Percentiles rank a stretch among this genome's conserved stretches.
Evolutionary conservation across 1,140 invertebrate species (phyloP).

Genomic region (Melitaea cinxia): DNA sequence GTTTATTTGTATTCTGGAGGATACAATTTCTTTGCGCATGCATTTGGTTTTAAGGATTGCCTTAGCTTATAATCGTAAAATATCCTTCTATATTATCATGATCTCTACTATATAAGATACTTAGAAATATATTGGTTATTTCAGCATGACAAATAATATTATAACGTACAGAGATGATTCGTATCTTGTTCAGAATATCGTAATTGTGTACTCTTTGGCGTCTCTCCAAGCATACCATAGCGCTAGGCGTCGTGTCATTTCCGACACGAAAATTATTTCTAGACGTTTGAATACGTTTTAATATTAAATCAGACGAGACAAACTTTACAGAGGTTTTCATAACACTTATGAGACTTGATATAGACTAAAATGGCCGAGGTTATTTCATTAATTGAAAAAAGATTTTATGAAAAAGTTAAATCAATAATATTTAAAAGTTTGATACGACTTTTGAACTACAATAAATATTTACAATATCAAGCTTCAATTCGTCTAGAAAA

Average conservation of each 20-base stretch:
- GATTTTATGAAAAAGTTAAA: not conserved
- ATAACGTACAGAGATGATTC: conserved; percentile 1
- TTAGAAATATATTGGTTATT: not conserved
- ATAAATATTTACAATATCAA: too few relatives aligned
- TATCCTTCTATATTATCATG: too few relatives aligned
- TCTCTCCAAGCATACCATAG: conserved; percentile 31
- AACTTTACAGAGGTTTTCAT: not conserved
- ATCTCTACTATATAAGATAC: too few relatives aligned
- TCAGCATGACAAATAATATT: not conserved
- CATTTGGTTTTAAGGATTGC: too few relatives aligned
- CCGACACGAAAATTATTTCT: conserved; percentile 34
- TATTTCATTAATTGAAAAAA: too few relatives aligned
- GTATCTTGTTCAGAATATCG: conserved; percentile 25
- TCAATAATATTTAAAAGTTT: not conserved
- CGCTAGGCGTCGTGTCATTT: conserved; percentile 26
- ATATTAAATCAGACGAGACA: not conserved
- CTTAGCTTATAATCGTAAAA: too few relatives aligned
- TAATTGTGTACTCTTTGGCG: conserved; percentile 31
- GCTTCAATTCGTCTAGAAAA: too few relatives aligned
- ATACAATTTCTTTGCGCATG: too few relatives aligned
- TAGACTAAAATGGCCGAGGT: too few relatives aligned
- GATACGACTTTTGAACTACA: too few relatives aligned
- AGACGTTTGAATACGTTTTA: not conserved
- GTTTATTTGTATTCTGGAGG: too few relatives aligned
- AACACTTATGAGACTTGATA: not conserved